These are phyloP conservation scores for Distichodus sexfasciatus DNA, from an alignment of 2,797 vertebrate species.

Conservation along the genomic window DNA sequence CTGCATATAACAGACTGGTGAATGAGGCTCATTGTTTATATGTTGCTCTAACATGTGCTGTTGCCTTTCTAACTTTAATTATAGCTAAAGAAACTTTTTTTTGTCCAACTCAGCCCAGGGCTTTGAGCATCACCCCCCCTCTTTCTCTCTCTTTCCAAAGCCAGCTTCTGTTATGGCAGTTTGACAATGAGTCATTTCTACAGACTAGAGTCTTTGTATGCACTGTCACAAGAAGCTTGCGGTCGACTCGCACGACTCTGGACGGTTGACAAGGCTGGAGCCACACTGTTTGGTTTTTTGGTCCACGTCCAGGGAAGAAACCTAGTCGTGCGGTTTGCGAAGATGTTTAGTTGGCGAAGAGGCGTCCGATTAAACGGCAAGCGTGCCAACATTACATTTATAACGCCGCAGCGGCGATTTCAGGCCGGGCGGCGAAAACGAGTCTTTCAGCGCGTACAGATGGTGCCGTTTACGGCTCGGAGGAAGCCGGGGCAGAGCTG, in stretches of 20 bases:
- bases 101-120: slow-evolving; percentile 15
- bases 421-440: slow-evolving; percentile 16
- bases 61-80: slow-evolving; percentile 59
- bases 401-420: slow-evolving; percentile 31
- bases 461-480: slow-evolving; percentile 1
- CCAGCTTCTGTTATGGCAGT: slow-evolving; percentile 27
- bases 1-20: too few relatives aligned
- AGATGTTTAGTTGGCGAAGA: slow-evolving; percentile 36
- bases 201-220: neutral
- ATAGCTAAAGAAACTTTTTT: slow-evolving; percentile 50
- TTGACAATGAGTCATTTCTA: slow-evolving; percentile 9
- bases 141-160: too few relatives aligned
- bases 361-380: slow-evolving; percentile 36
- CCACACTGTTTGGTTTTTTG: slow-evolving; percentile 48
- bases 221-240: slow-evolving; percentile 11
- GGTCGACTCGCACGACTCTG: slow-evolving; percentile 20
- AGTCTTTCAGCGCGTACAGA: slow-evolving; percentile 32
- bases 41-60: too few relatives aligned
- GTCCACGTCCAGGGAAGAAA: slow-evolving; percentile 46
- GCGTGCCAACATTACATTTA: slow-evolving; percentile 45
- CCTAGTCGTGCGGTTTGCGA: slow-evolving; percentile 44
- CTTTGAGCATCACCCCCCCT: slow-evolving; percentile 31
- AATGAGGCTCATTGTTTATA: slow-evolving; percentile 50
- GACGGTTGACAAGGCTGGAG: slow-evolving; percentile 36
- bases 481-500: neutral